These are phyloP conservation scores for Vulpes vulpes DNA, from an alignment of 2,113 vertebrate species.

Conservation along the genomic window DNA sequence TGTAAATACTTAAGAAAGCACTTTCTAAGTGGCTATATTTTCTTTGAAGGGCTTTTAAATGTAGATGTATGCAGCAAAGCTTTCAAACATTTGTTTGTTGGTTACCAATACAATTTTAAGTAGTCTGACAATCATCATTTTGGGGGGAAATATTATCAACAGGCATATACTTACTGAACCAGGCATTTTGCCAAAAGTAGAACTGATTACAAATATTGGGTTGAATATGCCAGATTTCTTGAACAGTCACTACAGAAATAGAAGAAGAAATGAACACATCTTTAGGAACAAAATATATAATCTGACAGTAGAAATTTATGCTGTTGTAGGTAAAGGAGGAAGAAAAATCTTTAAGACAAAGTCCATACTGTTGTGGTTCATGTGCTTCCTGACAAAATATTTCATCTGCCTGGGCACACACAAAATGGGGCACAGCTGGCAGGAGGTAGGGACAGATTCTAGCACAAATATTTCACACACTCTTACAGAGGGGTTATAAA, in stretches of 20 bases:
- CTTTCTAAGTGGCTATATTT: not conserved
- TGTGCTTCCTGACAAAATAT: slow-evolving; percentile 39
- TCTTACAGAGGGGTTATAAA: not conserved
- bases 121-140: slow-evolving; percentile 4
- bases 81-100: slow-evolving; percentile 46
- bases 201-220: slow-evolving; percentile 89
- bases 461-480: not conserved
- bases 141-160: slow-evolving; percentile 7
- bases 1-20: slow-evolving; percentile 17
- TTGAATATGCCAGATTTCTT: slow-evolving; percentile 81
- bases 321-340: not conserved
- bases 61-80: not conserved
- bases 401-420: not conserved
- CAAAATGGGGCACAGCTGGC: not conserved
- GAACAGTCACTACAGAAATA: slow-evolving; percentile 85
- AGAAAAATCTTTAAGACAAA: slow-evolving; percentile 24
- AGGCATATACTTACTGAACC: slow-evolving; percentile 88
- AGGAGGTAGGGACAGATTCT: not conserved
- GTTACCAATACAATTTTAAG: slow-evolving; percentile 46
- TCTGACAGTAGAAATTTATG: slow-evolving; percentile 29
- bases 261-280: slow-evolving; percentile 32
- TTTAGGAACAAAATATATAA: not conserved
- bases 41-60: not conserved
- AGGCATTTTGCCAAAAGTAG: slow-evolving; percentile 89
- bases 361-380: not conserved